phyloP scores from a whole-genome alignment of 2,797 vertebrate species.

The Neosilurus hyrtlii region DNA sequence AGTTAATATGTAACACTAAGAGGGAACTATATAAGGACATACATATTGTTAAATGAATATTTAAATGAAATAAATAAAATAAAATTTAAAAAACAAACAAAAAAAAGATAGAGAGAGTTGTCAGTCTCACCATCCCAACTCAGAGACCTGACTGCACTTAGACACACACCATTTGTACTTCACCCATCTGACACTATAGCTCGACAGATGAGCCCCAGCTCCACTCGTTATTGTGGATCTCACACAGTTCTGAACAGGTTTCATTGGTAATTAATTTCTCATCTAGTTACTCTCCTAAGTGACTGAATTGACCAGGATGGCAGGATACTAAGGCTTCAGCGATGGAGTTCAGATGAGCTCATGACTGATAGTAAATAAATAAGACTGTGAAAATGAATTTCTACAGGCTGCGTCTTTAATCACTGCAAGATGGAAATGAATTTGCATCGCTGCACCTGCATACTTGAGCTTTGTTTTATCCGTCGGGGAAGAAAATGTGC shows the following conservation, averaged over 20 bases:
- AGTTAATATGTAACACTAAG: too few species aligned
- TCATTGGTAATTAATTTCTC: conserved; percentile 11
- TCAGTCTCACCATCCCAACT: not conserved
- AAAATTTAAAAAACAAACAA: too few species aligned
- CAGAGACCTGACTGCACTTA: not conserved
- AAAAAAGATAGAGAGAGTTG: too few species aligned
- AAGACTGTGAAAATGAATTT: conserved; percentile 41
- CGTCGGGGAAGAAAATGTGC: not conserved
- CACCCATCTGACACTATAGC: not conserved
- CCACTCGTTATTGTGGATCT: not conserved
- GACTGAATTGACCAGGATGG: conserved; percentile 35
- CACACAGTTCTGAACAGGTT: not conserved
- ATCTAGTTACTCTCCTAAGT: conserved; percentile 24
- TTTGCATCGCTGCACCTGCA: conserved; percentile 45
- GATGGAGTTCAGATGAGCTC: not conserved
- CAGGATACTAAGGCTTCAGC: conserved; percentile 25
- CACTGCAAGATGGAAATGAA: conserved; percentile 51
- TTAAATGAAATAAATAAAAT: not conserved
- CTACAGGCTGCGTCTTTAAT: conserved; percentile 58
- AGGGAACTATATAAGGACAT: too few species aligned
- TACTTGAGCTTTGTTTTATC: conserved; percentile 10
- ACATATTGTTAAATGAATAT: too few species aligned
- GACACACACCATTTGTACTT: not conserved
- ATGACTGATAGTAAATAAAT: conserved; percentile 52
- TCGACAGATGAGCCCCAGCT: not conserved